A percentile compares a stretch with the other conserved stretches of the same genome.
phyloP scores from a whole-genome alignment of 2,888 invertebrate species.

The Liposcelis brunnea region DNA sequence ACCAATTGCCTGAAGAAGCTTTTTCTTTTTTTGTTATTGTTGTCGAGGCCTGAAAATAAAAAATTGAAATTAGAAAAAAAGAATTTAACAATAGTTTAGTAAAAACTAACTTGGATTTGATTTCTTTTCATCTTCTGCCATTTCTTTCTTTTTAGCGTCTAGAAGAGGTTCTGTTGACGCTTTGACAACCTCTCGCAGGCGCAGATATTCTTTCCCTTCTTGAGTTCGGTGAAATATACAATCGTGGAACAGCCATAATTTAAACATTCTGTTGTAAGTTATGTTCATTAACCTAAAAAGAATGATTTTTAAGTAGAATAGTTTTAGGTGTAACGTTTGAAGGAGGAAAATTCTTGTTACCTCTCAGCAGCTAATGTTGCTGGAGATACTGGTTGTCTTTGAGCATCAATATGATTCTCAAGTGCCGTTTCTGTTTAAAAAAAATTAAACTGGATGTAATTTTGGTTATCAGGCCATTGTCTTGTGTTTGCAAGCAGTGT shows the following conservation, averaged over 20 bases:
- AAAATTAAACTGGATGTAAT: no score
- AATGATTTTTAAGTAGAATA: no score
- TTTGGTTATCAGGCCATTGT: no score
- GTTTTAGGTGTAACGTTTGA: no score
- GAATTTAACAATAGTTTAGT: background rate
- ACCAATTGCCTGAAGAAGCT: background rate
- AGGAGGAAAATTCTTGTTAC: no score
- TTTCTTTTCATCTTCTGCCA: background rate
- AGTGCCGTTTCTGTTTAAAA: conserved; percentile 5
- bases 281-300: conserved; percentile 7
- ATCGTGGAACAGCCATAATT: conserved; percentile 59
- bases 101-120: background rate
- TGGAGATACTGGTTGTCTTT: background rate
- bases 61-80: background rate
- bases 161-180: background rate
- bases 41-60: no score
- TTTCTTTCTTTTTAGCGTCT: conserved; percentile 1
- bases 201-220: conserved; percentile 34
- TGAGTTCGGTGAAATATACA: conserved; percentile 55
- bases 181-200: conserved; percentile 1
- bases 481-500: no score
- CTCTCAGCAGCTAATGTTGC: conserved; percentile 3
- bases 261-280: conserved; percentile 20
- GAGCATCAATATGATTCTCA: conserved; percentile 1
- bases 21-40: background rate